Conservation (phyloP, 2,113 vertebrate genomes). For the Trematocara marginatum region DNA sequence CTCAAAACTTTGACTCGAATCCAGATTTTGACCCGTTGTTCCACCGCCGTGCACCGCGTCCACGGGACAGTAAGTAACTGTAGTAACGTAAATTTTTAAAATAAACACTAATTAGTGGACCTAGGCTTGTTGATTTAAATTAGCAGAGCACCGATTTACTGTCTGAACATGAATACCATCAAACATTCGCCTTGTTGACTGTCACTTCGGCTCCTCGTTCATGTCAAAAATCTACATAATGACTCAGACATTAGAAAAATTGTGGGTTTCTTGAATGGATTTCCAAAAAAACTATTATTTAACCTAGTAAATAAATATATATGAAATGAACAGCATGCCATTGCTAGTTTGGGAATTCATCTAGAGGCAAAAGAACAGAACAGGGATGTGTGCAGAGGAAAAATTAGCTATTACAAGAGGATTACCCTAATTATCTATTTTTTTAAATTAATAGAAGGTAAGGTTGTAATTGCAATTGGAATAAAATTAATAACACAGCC, state of each 20-base stretch:
- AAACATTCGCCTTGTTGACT: background rate
- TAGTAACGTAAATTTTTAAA: background rate
- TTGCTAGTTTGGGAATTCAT: background rate
- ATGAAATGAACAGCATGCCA: background rate
- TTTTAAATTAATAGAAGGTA: background rate
- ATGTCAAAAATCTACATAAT: background rate
- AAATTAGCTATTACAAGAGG: background rate
- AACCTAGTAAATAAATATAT: background rate
- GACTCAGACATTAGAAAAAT: background rate
- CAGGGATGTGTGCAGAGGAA: background rate
- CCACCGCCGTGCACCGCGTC: background rate
- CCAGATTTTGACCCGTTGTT: background rate
- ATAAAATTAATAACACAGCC: background rate
- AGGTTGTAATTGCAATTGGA: background rate
- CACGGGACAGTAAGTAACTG: background rate
- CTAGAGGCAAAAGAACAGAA: accelerated
- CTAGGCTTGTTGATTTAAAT: background rate
- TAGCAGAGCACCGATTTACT: background rate
- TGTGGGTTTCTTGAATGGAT: background rate
- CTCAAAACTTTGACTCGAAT: background rate
- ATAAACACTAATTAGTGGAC: background rate
- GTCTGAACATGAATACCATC: background rate
- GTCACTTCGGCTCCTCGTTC: background rate
- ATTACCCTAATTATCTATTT: background rate
- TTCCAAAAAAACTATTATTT: background rate